These are phyloP conservation scores for Pentalonia nigronervosa DNA, from an alignment of 1,140 invertebrate species.

Conservation along the genomic window DNA sequence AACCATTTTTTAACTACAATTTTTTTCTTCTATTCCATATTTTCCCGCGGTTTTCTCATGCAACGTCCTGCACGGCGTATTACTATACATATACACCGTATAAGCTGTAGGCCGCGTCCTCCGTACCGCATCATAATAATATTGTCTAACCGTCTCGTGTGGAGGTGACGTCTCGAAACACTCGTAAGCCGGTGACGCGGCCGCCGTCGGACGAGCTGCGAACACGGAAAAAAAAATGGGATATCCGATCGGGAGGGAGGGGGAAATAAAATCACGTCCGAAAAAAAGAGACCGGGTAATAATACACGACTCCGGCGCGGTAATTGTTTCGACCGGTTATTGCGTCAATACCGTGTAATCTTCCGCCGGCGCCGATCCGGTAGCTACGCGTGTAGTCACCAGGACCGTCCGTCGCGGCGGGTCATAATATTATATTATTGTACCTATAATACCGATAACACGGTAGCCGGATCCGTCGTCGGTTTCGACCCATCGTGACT, in stretches of 20 bases:
- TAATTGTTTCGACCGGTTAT: constrained; percentile 44
- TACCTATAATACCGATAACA: constrained; percentile 13
- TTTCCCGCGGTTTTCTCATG: neutral
- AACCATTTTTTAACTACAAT: neutral
- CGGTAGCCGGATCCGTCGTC: neutral
- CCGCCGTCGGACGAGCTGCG: neutral
- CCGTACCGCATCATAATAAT: no score
- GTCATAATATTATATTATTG: neutral
- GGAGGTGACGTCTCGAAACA: neutral
- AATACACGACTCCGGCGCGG: neutral
- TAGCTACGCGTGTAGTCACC: neutral
- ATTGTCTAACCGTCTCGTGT: neutral
- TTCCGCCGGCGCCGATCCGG: neutral
- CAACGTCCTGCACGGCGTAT: neutral
- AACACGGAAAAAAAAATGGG: neutral
- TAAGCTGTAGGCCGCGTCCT: no score
- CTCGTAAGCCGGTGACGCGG: neutral
- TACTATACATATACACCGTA: no score
- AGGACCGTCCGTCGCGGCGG: no score
- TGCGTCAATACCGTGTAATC: constrained; percentile 15
- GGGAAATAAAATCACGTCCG: neutral
- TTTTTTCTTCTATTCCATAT: neutral
- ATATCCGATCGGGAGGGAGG: fast-evolving
- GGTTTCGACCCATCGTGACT: neutral
- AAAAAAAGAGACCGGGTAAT: neutral